phyloP scores from a whole-genome alignment of 2,113 vertebrate species.

The Dromas ardeola region DNA sequence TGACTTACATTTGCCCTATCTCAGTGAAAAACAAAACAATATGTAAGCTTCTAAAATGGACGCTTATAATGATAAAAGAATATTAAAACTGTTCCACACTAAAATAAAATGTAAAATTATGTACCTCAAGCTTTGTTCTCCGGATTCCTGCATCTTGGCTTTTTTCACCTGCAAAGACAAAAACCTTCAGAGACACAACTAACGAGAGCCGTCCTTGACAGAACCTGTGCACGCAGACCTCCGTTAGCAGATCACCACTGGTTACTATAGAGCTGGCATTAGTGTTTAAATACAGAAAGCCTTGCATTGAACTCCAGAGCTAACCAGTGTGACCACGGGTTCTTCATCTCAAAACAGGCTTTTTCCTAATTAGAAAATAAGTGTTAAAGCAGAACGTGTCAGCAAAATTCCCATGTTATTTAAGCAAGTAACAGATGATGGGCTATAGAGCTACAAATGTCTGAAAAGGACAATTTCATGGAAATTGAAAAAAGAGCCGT shows the following conservation, averaged over 20 bases:
- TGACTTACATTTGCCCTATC: neutral
- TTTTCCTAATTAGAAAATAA: neutral
- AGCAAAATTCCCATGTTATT: neutral
- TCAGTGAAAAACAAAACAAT: neutral
- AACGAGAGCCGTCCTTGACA: neutral
- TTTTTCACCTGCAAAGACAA: constrained; percentile 79
- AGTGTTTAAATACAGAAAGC: neutral
- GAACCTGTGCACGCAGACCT: neutral
- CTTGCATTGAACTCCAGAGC: neutral
- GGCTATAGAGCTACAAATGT: neutral
- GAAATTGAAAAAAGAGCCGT: neutral
- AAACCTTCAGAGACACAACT: neutral
- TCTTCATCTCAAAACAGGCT: neutral
- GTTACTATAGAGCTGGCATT: neutral
- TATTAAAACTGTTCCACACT: neutral
- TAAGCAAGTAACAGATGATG: neutral
- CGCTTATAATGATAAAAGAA: neutral
- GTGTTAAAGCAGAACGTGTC: neutral
- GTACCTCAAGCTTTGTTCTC: constrained; percentile 79
- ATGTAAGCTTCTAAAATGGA: neutral
- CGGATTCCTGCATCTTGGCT: constrained; percentile 82
- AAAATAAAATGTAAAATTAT: neutral
- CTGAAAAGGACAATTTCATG: neutral
- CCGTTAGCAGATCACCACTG: neutral
- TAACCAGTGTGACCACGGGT: neutral